Base-by-base conservation (phyloP, 2,888 invertebrate species). In the Lochmaea crataegi region DNA sequence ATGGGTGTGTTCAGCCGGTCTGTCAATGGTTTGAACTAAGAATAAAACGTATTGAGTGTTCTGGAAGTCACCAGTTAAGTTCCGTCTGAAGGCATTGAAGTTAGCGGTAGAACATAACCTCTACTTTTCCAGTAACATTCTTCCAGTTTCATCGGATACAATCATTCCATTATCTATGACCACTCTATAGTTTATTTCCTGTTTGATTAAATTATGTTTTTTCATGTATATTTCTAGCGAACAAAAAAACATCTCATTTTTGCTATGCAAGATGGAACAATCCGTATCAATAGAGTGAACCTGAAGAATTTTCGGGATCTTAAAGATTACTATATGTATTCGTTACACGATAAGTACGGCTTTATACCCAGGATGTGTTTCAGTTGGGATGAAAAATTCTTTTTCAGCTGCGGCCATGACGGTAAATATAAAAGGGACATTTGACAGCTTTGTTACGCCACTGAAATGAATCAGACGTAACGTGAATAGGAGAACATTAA, bases 311-410 rank as follows among this genome's bases (percentile, higher is more conserved):
- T 88, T 72, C 84, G 88, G 6, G 89, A 92, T 83, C 84, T 92
- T 2, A 86, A 88, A 0, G 92, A 95, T 81, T 92, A 91, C 81
- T 93, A 92, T 87, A 88, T 89, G 53, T 86, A 94, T 48, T 88
- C 92, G 1, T 93, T 94, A 92, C 95, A 96, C 82, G 94, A 95
- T 83, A 89, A 90, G 71, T 92, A 92, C 41, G 95, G 95, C 9
- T 88, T 87, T 14, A 89, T 95, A 42, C 90, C 91, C 0, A 88
- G 88, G 72, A 87, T 95, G 69, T 88, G 90, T 72, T 89, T 92
- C 75, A 93, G 91, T 80, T 87, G 86, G 68, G 91, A 94, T 84
- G 88, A 89, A 78, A 88, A 86, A 87, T 90, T 86, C 83, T 87
- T 87, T 70, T 86, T 87, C 72, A 84, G 92, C 0, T 90, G 92